Evolutionary conservation across 2,888 invertebrate genomes (phyloP).

Genomic region (Microchrysa polita): DNA sequence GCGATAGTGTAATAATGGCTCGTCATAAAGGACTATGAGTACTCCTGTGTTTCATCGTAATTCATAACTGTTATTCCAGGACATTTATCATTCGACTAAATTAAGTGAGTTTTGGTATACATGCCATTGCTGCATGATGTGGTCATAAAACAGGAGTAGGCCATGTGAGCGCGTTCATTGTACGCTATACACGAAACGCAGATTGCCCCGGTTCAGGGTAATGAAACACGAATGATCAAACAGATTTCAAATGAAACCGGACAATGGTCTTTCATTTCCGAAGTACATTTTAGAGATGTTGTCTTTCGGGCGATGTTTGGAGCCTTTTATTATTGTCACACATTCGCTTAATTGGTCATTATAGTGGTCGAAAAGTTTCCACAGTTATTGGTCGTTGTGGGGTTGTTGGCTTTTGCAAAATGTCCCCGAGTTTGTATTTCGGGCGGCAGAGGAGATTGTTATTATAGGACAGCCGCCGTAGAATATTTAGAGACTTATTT

Average conservation of each 20-base stretch:
- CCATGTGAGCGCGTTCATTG: neutral
- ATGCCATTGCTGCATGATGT: neutral
- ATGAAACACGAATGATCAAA: neutral
- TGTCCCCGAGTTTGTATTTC: no score
- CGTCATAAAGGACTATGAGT: constrained; percentile 31
- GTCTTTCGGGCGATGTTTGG: neutral
- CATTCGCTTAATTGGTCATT: constrained; percentile 42
- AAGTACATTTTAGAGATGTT: neutral
- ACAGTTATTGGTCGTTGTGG: neutral
- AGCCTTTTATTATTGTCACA: constrained; percentile 37
- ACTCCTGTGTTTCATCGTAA: constrained; percentile 36
- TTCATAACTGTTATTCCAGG: constrained; percentile 41
- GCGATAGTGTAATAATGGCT: constrained; percentile 36
- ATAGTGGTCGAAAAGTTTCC: constrained; percentile 17
- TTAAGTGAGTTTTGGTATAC: constrained; percentile 34
- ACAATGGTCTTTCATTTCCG: constrained; percentile 15
- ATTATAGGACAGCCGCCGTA: no score
- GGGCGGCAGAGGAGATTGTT: no score
- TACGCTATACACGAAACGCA: no score
- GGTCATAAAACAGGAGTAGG: neutral
- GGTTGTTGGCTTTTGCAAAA: neutral
- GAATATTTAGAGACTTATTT: no score
- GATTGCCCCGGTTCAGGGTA: no score
- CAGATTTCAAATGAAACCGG: constrained; percentile 1
- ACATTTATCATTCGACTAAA: constrained; percentile 41